These are phyloP conservation scores for Capitulum mitella DNA, from an alignment of 2,888 invertebrate species.

Conservation along the genomic window DNA sequence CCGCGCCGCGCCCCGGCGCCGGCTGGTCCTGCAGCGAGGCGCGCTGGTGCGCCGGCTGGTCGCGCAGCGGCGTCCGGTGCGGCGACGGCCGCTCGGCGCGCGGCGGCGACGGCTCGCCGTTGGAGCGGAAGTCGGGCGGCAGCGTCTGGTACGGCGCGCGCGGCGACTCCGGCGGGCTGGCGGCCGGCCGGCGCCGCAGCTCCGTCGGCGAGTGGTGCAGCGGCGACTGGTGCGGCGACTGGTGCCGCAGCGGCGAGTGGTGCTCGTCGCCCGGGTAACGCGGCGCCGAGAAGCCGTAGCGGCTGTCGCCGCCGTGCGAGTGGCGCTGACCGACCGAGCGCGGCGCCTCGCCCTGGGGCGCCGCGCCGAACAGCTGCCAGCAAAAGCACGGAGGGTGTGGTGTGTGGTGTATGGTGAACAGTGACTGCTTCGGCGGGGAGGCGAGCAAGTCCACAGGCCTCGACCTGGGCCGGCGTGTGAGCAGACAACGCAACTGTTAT, in stretches of 20 bases:
- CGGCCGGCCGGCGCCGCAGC: background rate
- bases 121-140: background rate
- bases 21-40: background rate
- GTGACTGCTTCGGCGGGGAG: too few species aligned
- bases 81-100: background rate
- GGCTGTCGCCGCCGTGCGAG: slow-evolving; percentile 53
- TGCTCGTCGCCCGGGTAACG: background rate
- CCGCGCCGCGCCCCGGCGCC: background rate
- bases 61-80: background rate
- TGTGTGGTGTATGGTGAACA: too few species aligned
- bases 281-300: slow-evolving; percentile 44
- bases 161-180: background rate
- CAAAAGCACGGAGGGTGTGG: too few species aligned
- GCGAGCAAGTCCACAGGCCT: too few species aligned
- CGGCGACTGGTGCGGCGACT: background rate
- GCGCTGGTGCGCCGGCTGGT: background rate
- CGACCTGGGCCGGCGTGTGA: too few species aligned
- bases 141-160: background rate
- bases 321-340: background rate
- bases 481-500: too few species aligned
- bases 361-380: too few species aligned
- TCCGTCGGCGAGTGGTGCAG: background rate
- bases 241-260: background rate
- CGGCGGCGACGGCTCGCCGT: background rate
- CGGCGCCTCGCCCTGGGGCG: background rate